phyloP scores from a whole-genome alignment of 2,888 invertebrate genomes.

The Rapana venosa region DNA sequence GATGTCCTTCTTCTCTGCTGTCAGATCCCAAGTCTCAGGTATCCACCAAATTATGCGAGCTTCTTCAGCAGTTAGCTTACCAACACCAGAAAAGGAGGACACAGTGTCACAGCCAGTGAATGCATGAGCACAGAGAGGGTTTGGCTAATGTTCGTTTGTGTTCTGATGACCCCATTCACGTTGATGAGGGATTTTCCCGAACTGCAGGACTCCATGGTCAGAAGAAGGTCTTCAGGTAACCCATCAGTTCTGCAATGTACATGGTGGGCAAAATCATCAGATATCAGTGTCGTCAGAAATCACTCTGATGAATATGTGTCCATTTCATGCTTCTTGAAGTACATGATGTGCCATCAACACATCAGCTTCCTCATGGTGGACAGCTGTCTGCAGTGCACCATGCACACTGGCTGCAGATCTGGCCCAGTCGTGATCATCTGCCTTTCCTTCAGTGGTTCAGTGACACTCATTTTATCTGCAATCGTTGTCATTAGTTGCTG shows the following conservation, averaged over 20 bases:
- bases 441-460: not conserved
- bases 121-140: constrained; percentile 7
- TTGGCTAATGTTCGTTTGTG: not conserved
- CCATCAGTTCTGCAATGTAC: not conserved
- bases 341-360: constrained; percentile 21
- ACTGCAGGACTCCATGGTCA: constrained; percentile 14
- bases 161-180: not conserved
- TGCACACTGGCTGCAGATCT: not conserved
- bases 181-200: not conserved
- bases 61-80: constrained; percentile 4
- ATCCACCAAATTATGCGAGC: not conserved
- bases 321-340: not conserved
- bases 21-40: not conserved
- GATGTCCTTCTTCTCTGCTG: not conserved
- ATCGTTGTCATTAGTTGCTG: constrained; percentile 13
- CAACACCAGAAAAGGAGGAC: constrained; percentile 22
- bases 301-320: not conserved
- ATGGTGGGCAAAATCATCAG: constrained; percentile 1
- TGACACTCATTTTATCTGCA: not conserved
- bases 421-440: not conserved
- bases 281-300: constrained; percentile 24
- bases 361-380: constrained; percentile 15
- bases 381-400: not conserved
- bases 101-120: constrained; percentile 21
- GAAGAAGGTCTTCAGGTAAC: not conserved